These are phyloP conservation scores for Watsonalla cultraria DNA, from an alignment of 2,888 invertebrate species.

Conservation along the genomic window DNA sequence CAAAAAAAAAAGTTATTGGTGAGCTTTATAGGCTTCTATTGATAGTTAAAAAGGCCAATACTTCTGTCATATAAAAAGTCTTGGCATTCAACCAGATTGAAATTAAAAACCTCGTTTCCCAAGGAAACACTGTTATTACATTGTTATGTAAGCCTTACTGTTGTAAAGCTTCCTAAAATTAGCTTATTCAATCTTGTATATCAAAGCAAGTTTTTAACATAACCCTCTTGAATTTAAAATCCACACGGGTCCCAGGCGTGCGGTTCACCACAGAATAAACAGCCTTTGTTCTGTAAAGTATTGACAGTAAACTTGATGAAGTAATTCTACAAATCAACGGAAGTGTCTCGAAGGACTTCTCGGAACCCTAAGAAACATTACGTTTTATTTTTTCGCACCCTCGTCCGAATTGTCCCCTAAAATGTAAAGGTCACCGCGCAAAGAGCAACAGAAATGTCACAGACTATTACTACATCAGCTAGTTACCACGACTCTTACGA, in stretches of 20 bases:
- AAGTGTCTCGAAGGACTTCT: conserved; percentile 20
- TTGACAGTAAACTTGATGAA: conserved; percentile 14
- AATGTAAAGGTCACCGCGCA: conserved; percentile 16
- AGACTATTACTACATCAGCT: background rate
- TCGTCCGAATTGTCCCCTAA: conserved; percentile 25
- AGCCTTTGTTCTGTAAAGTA: background rate
- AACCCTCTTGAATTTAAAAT: background rate
- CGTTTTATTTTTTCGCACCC: conserved; percentile 39
- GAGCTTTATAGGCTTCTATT: too few species aligned
- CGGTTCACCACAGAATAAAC: background rate
- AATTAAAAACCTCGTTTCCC: too few species aligned
- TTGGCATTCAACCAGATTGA: too few species aligned
- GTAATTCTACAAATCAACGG: conserved; percentile 27
- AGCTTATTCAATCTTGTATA: too few species aligned
- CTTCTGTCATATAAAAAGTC: too few species aligned
- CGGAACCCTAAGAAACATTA: conserved; percentile 16
- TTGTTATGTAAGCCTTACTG: too few species aligned
- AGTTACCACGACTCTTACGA: too few species aligned
- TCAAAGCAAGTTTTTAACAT: too few species aligned
- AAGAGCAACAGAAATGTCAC: background rate
- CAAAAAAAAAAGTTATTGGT: too few species aligned
- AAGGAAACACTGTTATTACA: too few species aligned
- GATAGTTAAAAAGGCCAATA: too few species aligned
- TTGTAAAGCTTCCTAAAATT: too few species aligned
- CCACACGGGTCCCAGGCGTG: background rate